Conservation (phyloP, 2,113 vertebrate species). For the Petromus typicus region DNA sequence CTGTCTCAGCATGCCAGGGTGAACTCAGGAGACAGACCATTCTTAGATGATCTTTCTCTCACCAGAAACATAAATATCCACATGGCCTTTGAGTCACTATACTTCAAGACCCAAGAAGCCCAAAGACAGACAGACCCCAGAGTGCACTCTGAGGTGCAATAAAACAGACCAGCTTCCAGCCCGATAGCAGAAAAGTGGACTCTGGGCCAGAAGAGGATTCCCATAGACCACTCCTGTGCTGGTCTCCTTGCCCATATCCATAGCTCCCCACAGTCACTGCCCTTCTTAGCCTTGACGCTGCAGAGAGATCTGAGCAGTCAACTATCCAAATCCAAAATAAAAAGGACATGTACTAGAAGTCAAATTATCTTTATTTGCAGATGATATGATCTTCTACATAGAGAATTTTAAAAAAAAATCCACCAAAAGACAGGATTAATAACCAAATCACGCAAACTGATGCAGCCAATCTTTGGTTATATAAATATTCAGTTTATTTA, state of each 20-base stretch:
- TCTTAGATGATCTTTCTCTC: neutral
- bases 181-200: neutral
- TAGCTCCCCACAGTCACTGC: neutral
- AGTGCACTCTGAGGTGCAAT: rapidly evolving
- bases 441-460: neutral
- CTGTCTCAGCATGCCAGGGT: neutral
- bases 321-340: neutral
- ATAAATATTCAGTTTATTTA: neutral
- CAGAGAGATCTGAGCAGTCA: neutral
- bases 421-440: neutral
- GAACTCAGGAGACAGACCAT: neutral
- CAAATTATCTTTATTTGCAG: neutral
- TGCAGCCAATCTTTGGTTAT: neutral
- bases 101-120: neutral
- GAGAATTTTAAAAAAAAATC: neutral
- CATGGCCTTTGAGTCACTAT: neutral
- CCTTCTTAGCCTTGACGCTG: neutral
- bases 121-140: neutral
- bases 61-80: neutral
- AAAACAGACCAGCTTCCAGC: neutral
- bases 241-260: neutral
- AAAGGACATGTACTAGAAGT: neutral
- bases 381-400: neutral
- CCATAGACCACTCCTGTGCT: neutral
- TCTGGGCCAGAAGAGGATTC: neutral